Evolutionary conservation across 2,888 invertebrate genomes (phyloP).

Genomic region (Yponomeuta malinellus): DNA sequence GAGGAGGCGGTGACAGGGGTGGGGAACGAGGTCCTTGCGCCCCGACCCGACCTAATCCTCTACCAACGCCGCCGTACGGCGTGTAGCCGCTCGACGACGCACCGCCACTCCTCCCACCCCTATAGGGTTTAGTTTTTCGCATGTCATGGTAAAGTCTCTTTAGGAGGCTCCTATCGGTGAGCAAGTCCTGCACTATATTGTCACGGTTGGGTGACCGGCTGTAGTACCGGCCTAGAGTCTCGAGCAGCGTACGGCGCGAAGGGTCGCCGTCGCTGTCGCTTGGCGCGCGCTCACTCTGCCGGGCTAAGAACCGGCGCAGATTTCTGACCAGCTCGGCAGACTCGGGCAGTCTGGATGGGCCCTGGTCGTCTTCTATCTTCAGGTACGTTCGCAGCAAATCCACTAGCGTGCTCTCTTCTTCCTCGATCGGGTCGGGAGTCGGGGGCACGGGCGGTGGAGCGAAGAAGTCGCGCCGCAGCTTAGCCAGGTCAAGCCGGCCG

Average conservation of each 20-base stretch:
- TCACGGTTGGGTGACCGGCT: conserved; percentile 79
- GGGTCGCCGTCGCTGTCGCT: conserved; percentile 47
- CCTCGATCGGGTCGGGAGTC: conserved; percentile 26
- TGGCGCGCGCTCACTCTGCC: conserved; percentile 51
- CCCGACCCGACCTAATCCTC: conserved; percentile 21
- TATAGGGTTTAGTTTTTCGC: conserved; percentile 78
- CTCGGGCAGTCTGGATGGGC: conserved; percentile 61
- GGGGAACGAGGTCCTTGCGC: conserved; percentile 46
- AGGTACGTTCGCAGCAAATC: conserved; percentile 81
- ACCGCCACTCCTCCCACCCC: conserved; percentile 57
- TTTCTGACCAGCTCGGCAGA: conserved; percentile 80
- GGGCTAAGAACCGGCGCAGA: conserved; percentile 74
- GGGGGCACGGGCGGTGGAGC: conserved; percentile 56
- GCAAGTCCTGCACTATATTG: conserved; percentile 81
- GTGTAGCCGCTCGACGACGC: conserved; percentile 62
- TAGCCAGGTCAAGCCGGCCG: conserved; percentile 81
- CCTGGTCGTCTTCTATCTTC: conserved; percentile 73
- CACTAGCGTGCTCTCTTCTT: conserved; percentile 75
- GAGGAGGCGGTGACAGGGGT: conserved; percentile 77
- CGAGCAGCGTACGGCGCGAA: conserved; percentile 73
- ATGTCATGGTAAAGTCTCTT: conserved; percentile 84
- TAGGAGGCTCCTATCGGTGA: conserved; percentile 83
- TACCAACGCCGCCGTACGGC: conserved; percentile 41
- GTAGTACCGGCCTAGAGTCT: conserved; percentile 81
- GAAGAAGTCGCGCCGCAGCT: conserved; percentile 81